Base-by-base conservation (phyloP, 2,113 vertebrate species). In the Caracal caracal region DNA sequence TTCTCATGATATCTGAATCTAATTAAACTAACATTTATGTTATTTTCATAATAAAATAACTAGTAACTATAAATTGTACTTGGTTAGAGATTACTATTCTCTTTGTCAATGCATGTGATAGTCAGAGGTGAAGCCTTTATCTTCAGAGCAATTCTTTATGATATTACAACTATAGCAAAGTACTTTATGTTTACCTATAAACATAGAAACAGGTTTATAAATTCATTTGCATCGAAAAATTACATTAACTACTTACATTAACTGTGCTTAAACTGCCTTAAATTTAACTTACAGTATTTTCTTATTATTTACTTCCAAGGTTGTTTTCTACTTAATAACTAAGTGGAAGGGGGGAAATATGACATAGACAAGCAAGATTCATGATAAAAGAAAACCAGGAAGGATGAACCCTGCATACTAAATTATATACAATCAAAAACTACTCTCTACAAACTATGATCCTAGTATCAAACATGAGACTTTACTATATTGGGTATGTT, bases 401-500 rank as follows among this genome's bases (percentile, higher is more conserved):
- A 63, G 61, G 37, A 80, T 49, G 17, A 95, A 84, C 30, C 12
- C 20, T 73, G 73, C 3, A 78, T 92, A 97, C n/a, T 85, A 95
- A 92, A 94, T 81, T 81, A 81, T 28, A 78, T 61, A 83, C 10
- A 89, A 24, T 78, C 85, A 88, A 33, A 79, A 93, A 81, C 37
- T 59, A 66, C 33, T 96, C n/a, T 37, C 97, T 95, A 94, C 10
- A 94, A 75, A 97, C 78, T 88, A 94, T 43, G 33, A 90, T 94
- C 83, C 87, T 43, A 65, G 20, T 91, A 80, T 88, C 43, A 95
- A n/a, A 63, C 88, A 35, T 81, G 24, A 93, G 86, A 85, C 40
- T 37, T 97, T 91, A 96, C 35, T 76, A 2, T 75, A 96, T 30
- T 49, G 4, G 94, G 73, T 47, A 88, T 85, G n/a, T 51, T 73